These are phyloP conservation scores for Apogon hyalosoma DNA, from an alignment of 2,797 vertebrate species.

Conservation along the genomic window DNA sequence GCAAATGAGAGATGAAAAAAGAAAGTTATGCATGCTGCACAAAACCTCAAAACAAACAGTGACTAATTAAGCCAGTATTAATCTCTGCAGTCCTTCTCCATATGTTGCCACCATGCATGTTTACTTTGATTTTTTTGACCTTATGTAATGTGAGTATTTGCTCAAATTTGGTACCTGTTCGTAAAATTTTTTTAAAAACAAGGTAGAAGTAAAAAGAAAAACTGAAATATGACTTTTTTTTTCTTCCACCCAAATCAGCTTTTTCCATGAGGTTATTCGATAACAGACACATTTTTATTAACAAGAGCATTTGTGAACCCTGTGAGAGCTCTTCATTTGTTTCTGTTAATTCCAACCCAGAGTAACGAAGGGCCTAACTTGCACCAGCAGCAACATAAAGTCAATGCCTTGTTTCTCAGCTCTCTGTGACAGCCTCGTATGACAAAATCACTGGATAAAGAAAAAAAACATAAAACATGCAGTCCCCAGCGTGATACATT, in stretches of 20 bases:
- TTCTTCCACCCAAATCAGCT: too few species aligned
- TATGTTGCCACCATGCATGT: too few species aligned
- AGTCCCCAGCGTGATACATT: slow-evolving; percentile 53
- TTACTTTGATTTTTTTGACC: too few species aligned
- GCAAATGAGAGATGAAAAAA: too few species aligned
- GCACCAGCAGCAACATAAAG: slow-evolving; percentile 1
- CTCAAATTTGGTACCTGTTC: background rate
- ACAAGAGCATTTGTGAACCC: background rate
- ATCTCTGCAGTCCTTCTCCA: slow-evolving; percentile 1
- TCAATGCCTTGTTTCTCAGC: slow-evolving; percentile 1
- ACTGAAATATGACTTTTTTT: too few species aligned
- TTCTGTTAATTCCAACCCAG: background rate
- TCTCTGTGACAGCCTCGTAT: slow-evolving; percentile 28
- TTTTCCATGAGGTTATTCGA: too few species aligned
- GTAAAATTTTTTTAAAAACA: background rate
- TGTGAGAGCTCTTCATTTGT: background rate
- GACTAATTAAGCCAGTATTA: background rate
- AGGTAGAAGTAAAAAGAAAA: too few species aligned
- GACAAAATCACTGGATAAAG: slow-evolving; percentile 37
- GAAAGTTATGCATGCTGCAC: too few species aligned
- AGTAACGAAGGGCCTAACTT: background rate
- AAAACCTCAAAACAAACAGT: too few species aligned
- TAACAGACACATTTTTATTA: background rate
- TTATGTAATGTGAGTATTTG: background rate
- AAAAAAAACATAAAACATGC: slow-evolving; percentile 56